phyloP scores from a whole-genome alignment of 1,140 invertebrate species.

The Rhopalosiphum maidis region DNA sequence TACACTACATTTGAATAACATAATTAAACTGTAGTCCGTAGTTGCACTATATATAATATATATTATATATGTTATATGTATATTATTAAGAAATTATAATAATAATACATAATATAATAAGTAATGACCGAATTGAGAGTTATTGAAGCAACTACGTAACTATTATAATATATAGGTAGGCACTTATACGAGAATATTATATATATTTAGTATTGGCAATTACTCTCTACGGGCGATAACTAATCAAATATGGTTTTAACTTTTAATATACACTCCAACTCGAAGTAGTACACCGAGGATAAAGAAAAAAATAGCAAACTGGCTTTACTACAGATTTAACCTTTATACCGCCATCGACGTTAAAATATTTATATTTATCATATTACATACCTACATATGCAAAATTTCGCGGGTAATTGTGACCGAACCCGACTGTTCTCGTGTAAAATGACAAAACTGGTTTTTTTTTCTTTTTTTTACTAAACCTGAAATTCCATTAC shows the following conservation, averaged over 20 bases:
- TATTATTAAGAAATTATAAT: not conserved
- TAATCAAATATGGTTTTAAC: slow-evolving; percentile 9
- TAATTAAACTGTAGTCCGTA: not conserved
- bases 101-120: not conserved
- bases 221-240: not conserved
- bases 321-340: not conserved
- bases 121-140: not conserved
- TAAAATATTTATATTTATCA: not conserved
- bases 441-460: slow-evolving; percentile 41
- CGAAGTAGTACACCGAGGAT: not conserved
- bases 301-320: not conserved
- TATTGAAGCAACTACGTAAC: not conserved
- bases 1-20: not conserved
- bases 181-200: not conserved
- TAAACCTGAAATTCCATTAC: slow-evolving; percentile 34
- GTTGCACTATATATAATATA: not conserved
- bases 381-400: not conserved
- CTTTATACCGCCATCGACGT: not conserved
- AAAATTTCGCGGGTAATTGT: slow-evolving; percentile 34
- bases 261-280: not conserved
- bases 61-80: not conserved
- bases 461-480: not conserved
- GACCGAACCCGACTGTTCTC: not conserved
- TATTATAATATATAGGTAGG: not conserved
- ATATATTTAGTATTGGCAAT: not conserved